Percentiles rank a stretch among this genome's conserved stretches.
phyloP scores from a whole-genome alignment of 2,797 vertebrate genomes.

The Trichosurus vulpecula region DNA sequence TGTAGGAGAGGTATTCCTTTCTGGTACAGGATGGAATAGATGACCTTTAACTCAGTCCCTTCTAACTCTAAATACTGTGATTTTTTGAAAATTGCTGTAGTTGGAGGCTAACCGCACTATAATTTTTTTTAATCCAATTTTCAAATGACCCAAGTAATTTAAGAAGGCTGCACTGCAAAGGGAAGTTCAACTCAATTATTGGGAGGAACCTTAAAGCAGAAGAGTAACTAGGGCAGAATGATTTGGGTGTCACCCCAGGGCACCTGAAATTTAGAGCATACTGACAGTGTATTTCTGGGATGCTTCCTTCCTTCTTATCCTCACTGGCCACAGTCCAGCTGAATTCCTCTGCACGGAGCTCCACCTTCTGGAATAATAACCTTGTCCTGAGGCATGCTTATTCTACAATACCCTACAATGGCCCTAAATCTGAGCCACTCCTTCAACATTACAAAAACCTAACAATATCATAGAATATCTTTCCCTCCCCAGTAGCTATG shows the following conservation, averaged over 20 bases:
- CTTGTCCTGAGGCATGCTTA: background rate
- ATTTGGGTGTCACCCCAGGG: background rate
- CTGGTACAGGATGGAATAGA: background rate
- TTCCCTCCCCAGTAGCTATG: background rate
- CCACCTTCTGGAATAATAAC: background rate
- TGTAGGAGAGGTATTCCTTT: background rate
- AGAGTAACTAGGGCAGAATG: background rate
- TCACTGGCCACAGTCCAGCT: background rate
- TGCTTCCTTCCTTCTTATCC: background rate
- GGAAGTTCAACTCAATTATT: background rate
- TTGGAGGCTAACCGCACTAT: background rate
- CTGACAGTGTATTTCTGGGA: background rate
- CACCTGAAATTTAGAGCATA: background rate
- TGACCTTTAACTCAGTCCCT: background rate
- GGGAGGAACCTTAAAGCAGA: background rate
- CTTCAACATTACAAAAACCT: background rate
- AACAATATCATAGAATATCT: background rate
- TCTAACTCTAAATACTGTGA: background rate
- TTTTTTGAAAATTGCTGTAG: background rate
- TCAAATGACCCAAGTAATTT: background rate
- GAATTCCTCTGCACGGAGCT: background rate
- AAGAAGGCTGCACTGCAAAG: background rate
- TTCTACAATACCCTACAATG: background rate
- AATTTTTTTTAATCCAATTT: background rate
- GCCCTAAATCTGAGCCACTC: background rate